Evolutionary conservation across 2,888 invertebrate species (phyloP).

Genomic region (Epirrhoe tristata): DNA sequence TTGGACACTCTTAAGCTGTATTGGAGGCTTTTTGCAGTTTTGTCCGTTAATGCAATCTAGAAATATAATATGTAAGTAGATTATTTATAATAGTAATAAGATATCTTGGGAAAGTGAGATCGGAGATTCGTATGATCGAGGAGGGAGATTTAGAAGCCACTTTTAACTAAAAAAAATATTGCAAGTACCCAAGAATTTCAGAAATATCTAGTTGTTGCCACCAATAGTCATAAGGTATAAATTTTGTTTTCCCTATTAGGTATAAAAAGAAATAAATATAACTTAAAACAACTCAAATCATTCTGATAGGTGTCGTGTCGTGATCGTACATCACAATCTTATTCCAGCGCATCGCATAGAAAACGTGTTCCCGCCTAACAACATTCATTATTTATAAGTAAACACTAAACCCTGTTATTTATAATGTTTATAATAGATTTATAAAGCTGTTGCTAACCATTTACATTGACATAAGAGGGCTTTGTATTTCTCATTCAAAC

Average conservation of each 20-base stretch:
- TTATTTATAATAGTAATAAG: not conserved
- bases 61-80: not conserved
- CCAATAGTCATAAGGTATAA: no score
- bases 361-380: slow-evolving; percentile 2
- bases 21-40: slow-evolving; percentile 11
- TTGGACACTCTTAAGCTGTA: slow-evolving; percentile 22
- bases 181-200: no score
- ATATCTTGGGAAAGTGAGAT: not conserved
- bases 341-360: not conserved
- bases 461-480: no score
- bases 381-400: not conserved
- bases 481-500: slow-evolving; percentile 1
- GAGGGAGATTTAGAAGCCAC: not conserved
- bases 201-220: no score
- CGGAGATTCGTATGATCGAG: not conserved
- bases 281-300: not conserved
- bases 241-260: no score
- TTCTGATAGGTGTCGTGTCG: not conserved
- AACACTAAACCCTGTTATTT: no score
- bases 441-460: no score
- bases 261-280: not conserved
- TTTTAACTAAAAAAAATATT: not conserved
- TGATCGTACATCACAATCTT: not conserved
- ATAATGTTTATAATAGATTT: no score
- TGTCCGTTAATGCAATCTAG: not conserved